Percentiles rank a stretch among this genome's conserved stretches.
Conservation (phyloP, 1,140 invertebrate species). For the Tetragonula clypearis region DNA sequence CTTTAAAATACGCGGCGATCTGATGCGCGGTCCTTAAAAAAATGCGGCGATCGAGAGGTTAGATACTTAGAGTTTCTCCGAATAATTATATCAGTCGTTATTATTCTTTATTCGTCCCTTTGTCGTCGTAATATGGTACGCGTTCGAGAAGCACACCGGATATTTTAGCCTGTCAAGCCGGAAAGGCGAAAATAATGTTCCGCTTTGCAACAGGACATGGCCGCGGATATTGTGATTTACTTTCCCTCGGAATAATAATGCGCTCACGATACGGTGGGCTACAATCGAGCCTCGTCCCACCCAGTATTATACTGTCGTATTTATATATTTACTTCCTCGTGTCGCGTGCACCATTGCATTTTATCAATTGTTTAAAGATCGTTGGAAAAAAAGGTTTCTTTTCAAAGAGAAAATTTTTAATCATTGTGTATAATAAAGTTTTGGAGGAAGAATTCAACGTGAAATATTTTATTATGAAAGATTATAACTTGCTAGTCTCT, state of each 20-base stretch:
- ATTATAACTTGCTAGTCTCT: no score
- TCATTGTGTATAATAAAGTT: no score
- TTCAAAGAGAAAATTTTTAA: no score
- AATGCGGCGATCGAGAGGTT: no score
- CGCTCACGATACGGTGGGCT: constrained; percentile 60
- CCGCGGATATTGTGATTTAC: constrained; percentile 73
- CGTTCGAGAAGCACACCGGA: constrained; percentile 34
- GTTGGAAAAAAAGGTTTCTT: no score
- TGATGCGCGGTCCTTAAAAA: no score
- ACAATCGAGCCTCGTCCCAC: constrained; percentile 51
- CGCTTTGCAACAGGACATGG: constrained; percentile 59
- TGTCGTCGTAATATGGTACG: no score
- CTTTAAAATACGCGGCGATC: no score
- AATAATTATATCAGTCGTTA: background rate
- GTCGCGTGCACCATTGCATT: constrained; percentile 18
- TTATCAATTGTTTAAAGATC: background rate
- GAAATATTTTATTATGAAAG: no score
- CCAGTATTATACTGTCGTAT: constrained; percentile 25
- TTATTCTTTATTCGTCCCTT: background rate
- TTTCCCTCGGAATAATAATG: constrained; percentile 72
- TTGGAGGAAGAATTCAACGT: no score
- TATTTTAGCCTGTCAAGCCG: constrained; percentile 49
- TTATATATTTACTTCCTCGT: constrained; percentile 56
- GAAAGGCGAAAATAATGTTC: constrained; percentile 69
- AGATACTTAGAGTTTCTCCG: no score